phyloP scores from a whole-genome alignment of 2,888 invertebrate species.

The Allolobophora icterica region DNA sequence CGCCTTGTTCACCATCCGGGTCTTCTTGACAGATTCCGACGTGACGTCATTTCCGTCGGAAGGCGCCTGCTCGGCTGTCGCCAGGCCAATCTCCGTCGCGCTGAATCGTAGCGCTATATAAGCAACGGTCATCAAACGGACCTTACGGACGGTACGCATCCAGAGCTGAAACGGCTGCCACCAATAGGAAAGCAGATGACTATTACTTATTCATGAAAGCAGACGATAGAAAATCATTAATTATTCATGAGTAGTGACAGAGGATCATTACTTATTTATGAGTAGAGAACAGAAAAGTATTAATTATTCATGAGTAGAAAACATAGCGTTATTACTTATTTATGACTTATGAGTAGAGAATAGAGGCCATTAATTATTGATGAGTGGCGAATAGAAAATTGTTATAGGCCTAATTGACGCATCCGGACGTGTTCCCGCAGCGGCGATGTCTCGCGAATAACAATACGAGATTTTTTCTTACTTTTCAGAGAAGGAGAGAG shows the following conservation, averaged over 20 bases:
- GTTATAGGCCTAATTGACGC: no score
- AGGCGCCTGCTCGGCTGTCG: neutral
- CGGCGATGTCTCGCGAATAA: neutral
- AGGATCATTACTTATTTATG: neutral
- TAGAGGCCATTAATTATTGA: no score
- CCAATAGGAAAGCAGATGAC: neutral
- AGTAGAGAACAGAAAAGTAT: neutral
- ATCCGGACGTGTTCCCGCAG: no score
- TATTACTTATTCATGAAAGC: neutral
- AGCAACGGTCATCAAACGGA: neutral
- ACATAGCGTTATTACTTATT: no score
- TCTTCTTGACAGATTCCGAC: constrained; percentile 23
- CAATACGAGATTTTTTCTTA: neutral
- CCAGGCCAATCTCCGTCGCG: neutral
- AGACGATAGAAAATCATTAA: neutral
- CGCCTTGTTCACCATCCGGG: constrained; percentile 30
- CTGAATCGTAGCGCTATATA: neutral
- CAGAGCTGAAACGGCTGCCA: constrained; percentile 19
- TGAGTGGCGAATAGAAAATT: no score
- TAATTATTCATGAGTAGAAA: no score
- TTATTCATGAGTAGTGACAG: neutral
- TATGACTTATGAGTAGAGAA: no score
- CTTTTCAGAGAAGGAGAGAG: neutral
- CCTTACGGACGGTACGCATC: neutral
- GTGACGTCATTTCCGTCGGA: neutral